Evolutionary conservation across 2,888 invertebrate genomes (phyloP), one percentile per base, ranked within the genome.

Genomic region (Microctonus aethiopoides): DNA sequence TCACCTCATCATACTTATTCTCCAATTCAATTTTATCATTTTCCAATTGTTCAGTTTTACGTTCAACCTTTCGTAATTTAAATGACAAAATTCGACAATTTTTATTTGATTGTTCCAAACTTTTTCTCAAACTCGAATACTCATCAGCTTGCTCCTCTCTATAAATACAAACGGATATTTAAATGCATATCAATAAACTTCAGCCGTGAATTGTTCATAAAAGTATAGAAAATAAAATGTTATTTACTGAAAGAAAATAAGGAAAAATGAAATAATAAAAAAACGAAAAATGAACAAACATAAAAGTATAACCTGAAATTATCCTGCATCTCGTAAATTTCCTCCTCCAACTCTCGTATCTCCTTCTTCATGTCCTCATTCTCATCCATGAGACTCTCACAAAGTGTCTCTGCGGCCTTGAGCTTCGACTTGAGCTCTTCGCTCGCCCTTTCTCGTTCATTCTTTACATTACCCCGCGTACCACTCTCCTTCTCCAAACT

Each of bases 311-410:
- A 92, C 89, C 94, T 91, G 86, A 96, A 97, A 84, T 95, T 96
- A 84, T 99, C 99, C 86, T 99, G 98, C 92, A 99, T 94, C 87
- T 99, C 99, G 83, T 99, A 99, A 87, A 99, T 97, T 88, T 99
- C 99, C 75, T 96, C 95, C 84, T 98, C 98, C 81, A 99, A 90
- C 81, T 97, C 97, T 39, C 94, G 89, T 66, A 98, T 90, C 86
- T 99, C 98, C 77, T 95, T 94, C 84, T 97, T 96, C 88, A 97
- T 94, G 76, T 95, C 94, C 82, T 96, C 95, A 87, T 98, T 98
- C 87, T 98, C 98, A 81, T 98, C 97, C 94, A 96, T 95, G 54
- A 98, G 88, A 80, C 96, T 96, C 86, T 97, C 96, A 84, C 96
- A 96, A 29, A 97, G 89, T 10, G 94, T 93, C 87, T 99, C 98